Percentiles rank a stretch among this genome's conserved stretches.
phyloP scores from a whole-genome alignment of 2,888 invertebrate genomes.

The Thyatira batis region DNA sequence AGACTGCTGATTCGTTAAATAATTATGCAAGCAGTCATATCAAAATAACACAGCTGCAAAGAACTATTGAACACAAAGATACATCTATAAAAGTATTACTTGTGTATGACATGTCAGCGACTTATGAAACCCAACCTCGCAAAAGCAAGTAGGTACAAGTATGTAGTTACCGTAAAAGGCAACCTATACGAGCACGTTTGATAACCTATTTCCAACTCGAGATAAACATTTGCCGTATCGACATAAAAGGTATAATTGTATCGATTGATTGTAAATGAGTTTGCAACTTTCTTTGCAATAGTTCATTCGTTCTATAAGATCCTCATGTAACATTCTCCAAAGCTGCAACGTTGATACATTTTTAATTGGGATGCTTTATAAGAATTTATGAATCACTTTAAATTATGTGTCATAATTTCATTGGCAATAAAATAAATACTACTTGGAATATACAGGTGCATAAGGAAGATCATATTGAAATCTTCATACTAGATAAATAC shows the following conservation, averaged over 20 bases:
- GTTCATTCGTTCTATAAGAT: background rate
- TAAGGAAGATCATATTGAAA: no score
- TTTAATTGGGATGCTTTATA: background rate
- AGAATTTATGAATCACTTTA: background rate
- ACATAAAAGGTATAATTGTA: background rate
- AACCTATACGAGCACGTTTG: background rate
- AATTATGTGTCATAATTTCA: background rate
- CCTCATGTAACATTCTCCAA: background rate
- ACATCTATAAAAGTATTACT: background rate
- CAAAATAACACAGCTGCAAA: background rate
- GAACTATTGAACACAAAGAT: background rate
- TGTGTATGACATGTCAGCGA: background rate
- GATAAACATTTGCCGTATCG: background rate
- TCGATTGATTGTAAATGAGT: background rate
- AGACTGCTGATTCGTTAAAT: background rate
- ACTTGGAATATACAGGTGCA: background rate
- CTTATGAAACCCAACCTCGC: slow-evolving; percentile 13
- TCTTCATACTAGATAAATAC: no score
- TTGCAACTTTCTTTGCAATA: background rate
- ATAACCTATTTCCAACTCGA: slow-evolving; percentile 1
- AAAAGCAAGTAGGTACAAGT: background rate
- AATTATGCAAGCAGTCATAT: background rate
- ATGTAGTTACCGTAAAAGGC: background rate
- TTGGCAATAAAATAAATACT: background rate
- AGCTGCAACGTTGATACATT: background rate